Percentiles rank a stretch among this genome's conserved stretches.
Evolutionary conservation across 2,113 vertebrate species (phyloP).

Genomic region (Barnardius zonarius): DNA sequence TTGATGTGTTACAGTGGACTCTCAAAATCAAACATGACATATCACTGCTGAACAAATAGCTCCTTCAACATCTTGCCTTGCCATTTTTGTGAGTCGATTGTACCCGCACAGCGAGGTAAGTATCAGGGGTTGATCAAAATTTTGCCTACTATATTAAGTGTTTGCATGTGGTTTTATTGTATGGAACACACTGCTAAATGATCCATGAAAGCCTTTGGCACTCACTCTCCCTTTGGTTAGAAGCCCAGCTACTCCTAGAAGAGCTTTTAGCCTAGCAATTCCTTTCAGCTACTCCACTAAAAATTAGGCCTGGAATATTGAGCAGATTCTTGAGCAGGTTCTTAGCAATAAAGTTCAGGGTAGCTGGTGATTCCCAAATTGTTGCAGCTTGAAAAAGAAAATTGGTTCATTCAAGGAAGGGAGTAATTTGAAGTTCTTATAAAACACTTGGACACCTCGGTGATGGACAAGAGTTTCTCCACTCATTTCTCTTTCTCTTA

Average conservation of each 20-base stretch:
- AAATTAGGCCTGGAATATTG: neutral
- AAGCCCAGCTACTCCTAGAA: neutral
- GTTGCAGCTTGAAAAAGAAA: slow-evolving; percentile 25
- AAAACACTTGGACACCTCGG: neutral
- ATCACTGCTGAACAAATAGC: rapidly evolving
- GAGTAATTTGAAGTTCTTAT: slow-evolving; percentile 27
- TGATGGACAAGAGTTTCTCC: neutral
- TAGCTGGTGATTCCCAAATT: neutral
- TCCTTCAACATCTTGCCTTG: neutral
- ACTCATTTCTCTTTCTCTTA: neutral
- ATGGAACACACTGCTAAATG: neutral
- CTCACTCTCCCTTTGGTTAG: neutral
- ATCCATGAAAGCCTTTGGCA: neutral
- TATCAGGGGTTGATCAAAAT: neutral
- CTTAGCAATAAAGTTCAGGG: neutral
- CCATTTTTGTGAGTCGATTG: neutral
- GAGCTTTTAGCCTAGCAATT: neutral
- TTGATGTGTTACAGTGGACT: neutral
- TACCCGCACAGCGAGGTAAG: neutral
- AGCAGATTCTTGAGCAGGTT: neutral
- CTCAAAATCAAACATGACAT: neutral
- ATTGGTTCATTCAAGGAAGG: slow-evolving; percentile 1
- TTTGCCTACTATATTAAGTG: neutral
- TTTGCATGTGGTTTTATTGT: neutral
- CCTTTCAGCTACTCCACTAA: neutral